Base-by-base conservation (phyloP, 2,888 invertebrate species). In the Rotaria socialis region DNA sequence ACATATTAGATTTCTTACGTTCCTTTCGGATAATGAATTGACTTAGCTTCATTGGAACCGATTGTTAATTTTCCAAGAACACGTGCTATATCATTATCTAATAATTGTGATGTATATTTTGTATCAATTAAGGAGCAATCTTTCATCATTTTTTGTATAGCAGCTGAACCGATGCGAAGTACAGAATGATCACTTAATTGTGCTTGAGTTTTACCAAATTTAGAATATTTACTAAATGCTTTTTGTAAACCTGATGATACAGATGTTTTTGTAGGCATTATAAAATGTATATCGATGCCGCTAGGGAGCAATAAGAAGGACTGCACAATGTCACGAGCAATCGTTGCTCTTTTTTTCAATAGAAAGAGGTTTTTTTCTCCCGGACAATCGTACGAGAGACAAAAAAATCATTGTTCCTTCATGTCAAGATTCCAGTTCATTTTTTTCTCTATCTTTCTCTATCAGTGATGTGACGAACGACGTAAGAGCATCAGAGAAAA, bases 21-120 rank as follows among this genome's bases (percentile, higher is more conserved):
- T 87, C 87, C 87, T 47, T 84, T 85, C 41, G 85, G 85, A 67
- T 87, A 87, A 55, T 80, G n/a, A 60, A 60, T 60, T 11, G 58
- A n/a, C 8, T 11, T 60, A 60, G n/a, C 50, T 27, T 75, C 47
- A 27, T 85, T 43, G 19, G 43, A 58, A 50, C 35, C 11, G 5
- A 43, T 35, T 35, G 84, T 87, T 43, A 87, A 84, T 85, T 87
- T 87, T 67, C 87, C 87, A 58, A 87, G 55, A 10, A 87, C 87
- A 55, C 85, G 75, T 75, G 84, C 87, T 14, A 87, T 85, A 67
- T 87, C 87, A 84, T 87, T 87, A 67, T 87, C 87, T 50, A 87
- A 52, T 35, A 85, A 84, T 60, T 87, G 85, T 22, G 87, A 58
- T 19, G 80, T 67, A 75, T 87, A 87, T 43, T 87, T 84, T 2